Percentiles rank a stretch among this genome's conserved stretches.
These are phyloP conservation scores for Caenorhabditis doughertyi DNA, from an alignment of 2,888 invertebrate species.

Conservation along the genomic window DNA sequence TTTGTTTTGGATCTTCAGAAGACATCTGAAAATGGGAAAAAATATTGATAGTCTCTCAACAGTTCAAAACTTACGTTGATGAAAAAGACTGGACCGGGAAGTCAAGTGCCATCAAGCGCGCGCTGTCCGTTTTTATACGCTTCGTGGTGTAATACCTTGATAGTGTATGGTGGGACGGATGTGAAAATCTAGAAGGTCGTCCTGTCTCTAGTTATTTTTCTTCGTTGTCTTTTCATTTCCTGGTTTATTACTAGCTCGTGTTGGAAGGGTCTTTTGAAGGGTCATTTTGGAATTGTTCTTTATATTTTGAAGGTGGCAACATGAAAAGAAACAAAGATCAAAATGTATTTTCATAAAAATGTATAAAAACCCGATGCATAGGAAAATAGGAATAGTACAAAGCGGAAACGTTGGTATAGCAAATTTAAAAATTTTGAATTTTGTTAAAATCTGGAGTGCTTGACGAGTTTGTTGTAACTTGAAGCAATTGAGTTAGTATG, in stretches of 20 bases:
- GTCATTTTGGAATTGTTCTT: slow-evolving; percentile 6
- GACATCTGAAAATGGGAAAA: slow-evolving; percentile 60
- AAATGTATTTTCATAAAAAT: neutral
- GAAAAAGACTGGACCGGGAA: slow-evolving; percentile 62
- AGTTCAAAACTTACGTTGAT: slow-evolving; percentile 44
- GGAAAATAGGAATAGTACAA: too few species aligned
- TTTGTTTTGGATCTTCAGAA: slow-evolving; percentile 68
- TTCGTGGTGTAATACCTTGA: slow-evolving; percentile 58
- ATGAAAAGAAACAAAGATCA: neutral
- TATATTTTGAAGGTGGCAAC: neutral
- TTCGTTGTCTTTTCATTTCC: slow-evolving; percentile 33
- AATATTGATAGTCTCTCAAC: neutral
- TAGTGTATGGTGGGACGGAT: slow-evolving; percentile 50
- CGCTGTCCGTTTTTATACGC: slow-evolving; percentile 49
- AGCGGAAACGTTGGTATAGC: too few species aligned
- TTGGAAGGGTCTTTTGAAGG: slow-evolving; percentile 8
- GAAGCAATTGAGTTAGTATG: too few species aligned
- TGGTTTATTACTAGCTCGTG: slow-evolving; percentile 40
- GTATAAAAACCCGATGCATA: too few species aligned
- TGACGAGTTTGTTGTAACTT: too few species aligned
- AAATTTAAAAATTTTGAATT: too few species aligned
- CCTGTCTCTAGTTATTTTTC: slow-evolving; percentile 34
- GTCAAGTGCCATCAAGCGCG: slow-evolving; percentile 62
- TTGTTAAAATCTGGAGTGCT: too few species aligned
- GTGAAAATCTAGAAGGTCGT: slow-evolving; percentile 47